A percentile compares a stretch with the other conserved stretches of the same genome.
Evolutionary conservation across 2,113 vertebrate species (phyloP).

Genomic region (Crotophaga sulcirostris): DNA sequence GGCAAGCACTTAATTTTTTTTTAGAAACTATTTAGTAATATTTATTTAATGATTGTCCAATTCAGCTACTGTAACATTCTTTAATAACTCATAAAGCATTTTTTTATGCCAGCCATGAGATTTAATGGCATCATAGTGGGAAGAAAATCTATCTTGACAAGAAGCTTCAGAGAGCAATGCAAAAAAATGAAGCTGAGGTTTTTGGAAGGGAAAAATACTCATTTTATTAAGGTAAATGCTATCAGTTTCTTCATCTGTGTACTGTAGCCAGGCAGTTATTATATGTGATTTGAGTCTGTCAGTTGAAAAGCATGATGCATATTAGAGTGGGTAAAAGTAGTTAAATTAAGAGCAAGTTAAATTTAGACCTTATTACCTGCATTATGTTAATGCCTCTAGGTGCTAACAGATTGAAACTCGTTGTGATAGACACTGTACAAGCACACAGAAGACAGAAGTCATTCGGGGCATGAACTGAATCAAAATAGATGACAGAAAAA

Average conservation of each 20-base stretch:
- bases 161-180: constrained; percentile 3
- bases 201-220: background rate
- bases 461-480: constrained; percentile 47
- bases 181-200: constrained; percentile 9
- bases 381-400: constrained; percentile 65
- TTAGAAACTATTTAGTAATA: constrained; percentile 56
- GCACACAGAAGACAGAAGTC: constrained; percentile 49
- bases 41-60: constrained; percentile 63
- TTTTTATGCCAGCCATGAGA: constrained; percentile 48
- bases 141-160: constrained; percentile 40
- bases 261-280: constrained; percentile 40
- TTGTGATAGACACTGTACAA: constrained; percentile 44
- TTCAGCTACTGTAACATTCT: constrained; percentile 35
- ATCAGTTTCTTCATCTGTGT: constrained; percentile 2
- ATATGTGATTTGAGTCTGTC: constrained; percentile 21
- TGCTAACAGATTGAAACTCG: constrained; percentile 45
- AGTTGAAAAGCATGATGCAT: constrained; percentile 25
- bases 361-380: constrained; percentile 66
- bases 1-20: constrained; percentile 9
- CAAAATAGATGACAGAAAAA: constrained; percentile 55
- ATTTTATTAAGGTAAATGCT: constrained; percentile 29
- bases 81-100: constrained; percentile 58
- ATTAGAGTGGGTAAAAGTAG: constrained; percentile 54
- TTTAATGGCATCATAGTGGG: constrained; percentile 42
- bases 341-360: constrained; percentile 61